Conservation (phyloP, 2,888 invertebrate species). For the Cataglyphis altisquamis region DNA sequence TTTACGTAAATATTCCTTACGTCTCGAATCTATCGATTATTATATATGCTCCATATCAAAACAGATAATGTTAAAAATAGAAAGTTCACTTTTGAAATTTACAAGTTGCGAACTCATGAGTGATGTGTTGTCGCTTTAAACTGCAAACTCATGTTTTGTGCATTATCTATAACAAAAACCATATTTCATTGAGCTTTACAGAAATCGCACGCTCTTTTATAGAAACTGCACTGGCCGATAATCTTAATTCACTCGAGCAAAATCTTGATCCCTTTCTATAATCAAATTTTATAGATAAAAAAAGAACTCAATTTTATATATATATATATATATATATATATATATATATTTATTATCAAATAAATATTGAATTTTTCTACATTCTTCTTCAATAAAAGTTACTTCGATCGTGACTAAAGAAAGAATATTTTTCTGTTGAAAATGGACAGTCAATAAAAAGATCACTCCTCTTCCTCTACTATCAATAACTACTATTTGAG, state of each 20-base stretch:
- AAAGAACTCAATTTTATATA: conserved; percentile 18
- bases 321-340: too few relatives aligned
- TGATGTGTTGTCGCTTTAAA: conserved; percentile 19
- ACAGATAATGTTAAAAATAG: not conserved
- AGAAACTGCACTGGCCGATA: conserved; percentile 19
- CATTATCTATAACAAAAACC: conserved; percentile 25
- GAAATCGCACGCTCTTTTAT: conserved; percentile 1
- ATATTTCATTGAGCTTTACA: conserved; percentile 10
- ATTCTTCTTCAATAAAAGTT: conserved; percentile 36
- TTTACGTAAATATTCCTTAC: not conserved
- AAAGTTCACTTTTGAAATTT: conserved; percentile 24
- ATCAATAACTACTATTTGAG: conserved; percentile 40
- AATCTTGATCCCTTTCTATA: conserved; percentile 26
- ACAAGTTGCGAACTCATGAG: conserved; percentile 5
- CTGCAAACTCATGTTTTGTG: conserved; percentile 17
- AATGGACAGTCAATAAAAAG: conserved; percentile 48
- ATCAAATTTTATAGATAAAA: conserved; percentile 17
- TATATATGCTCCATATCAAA: not conserved
- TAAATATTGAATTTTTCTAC: conserved; percentile 41
- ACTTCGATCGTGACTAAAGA: conserved; percentile 27
- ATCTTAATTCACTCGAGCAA: conserved; percentile 26
- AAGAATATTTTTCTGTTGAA: conserved; percentile 21
- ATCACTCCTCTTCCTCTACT: not conserved
- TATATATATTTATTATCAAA: conserved; percentile 27
- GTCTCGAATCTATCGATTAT: not conserved